phyloP scores from a whole-genome alignment of 2,113 vertebrate species.

The Albula goreensis region DNA sequence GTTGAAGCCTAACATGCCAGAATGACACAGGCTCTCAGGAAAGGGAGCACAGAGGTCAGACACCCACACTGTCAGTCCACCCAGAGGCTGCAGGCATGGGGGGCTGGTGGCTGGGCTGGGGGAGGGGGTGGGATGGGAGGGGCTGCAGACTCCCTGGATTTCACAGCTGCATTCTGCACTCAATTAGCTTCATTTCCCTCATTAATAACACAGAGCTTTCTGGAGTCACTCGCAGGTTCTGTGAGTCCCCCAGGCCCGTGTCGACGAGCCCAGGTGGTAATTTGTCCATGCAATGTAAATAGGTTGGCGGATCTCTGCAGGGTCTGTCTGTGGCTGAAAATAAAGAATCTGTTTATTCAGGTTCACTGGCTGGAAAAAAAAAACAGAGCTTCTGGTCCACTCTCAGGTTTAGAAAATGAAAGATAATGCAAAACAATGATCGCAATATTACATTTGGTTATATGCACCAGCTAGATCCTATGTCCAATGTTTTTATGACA shows the following conservation, averaged over 20 bases:
- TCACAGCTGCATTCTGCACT: slow-evolving; percentile 6
- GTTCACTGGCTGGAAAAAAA: not conserved
- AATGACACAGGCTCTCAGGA: not conserved
- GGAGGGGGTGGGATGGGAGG: not conserved
- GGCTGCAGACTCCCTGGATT: not conserved
- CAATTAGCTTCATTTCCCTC: slow-evolving; percentile 25
- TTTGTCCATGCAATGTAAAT: slow-evolving; percentile 26
- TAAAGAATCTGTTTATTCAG: slow-evolving; percentile 1
- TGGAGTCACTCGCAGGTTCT: not conserved
- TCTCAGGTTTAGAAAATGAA: not conserved
- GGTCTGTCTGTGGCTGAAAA: not conserved
- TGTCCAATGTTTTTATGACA: not conserved
- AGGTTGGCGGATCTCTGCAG: slow-evolving; percentile 25
- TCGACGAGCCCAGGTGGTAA: slow-evolving; percentile 19
- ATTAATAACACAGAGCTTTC: slow-evolving; percentile 15
- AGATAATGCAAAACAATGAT: not conserved
- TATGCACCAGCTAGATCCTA: not conserved
- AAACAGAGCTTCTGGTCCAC: not conserved
- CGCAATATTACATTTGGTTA: not conserved
- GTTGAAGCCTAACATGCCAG: not conserved
- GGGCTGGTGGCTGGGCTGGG: not conserved
- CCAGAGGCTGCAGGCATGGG: not conserved
- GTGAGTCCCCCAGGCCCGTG: not conserved
- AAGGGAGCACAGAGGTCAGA: not conserved
- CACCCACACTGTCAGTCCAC: not conserved